Evolutionary conservation across 2,888 invertebrate genomes (phyloP).

Genomic region (Agrochola litura): DNA sequence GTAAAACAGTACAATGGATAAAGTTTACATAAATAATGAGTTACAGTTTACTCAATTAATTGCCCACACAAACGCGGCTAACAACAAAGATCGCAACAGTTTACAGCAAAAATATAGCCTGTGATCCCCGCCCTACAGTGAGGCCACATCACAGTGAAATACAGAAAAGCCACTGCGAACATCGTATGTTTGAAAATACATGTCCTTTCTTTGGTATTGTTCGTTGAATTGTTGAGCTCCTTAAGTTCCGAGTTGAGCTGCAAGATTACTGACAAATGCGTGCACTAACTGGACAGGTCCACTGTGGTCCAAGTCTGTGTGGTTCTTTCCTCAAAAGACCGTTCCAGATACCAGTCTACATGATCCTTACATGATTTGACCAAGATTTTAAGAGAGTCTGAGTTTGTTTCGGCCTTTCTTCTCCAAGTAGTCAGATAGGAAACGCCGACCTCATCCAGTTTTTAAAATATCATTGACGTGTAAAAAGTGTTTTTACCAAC

Average conservation of each 20-base stretch:
- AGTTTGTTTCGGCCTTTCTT: too few species aligned
- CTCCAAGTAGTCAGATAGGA: too few species aligned
- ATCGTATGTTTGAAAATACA: background rate
- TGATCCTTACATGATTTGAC: background rate
- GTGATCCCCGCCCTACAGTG: constrained; percentile 44
- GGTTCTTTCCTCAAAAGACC: background rate
- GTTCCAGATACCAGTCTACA: background rate
- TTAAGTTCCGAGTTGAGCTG: too few species aligned
- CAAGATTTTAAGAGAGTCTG: background rate
- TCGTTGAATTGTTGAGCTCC: background rate
- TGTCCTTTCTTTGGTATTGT: background rate
- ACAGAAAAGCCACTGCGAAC: constrained; percentile 13
- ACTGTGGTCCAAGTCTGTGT: background rate
- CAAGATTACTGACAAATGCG: too few species aligned
- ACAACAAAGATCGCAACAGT: constrained; percentile 42
- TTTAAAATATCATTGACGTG: too few species aligned
- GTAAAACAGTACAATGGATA: constrained; percentile 14
- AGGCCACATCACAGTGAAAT: background rate
- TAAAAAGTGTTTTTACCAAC: background rate
- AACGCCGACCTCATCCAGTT: too few species aligned
- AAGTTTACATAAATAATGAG: constrained; percentile 18
- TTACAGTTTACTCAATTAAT: constrained; percentile 34
- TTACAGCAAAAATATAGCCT: constrained; percentile 38
- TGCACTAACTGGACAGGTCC: background rate
- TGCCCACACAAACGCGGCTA: background rate